A percentile compares a stretch with the other conserved stretches of the same genome.
Evolutionary conservation across 2,113 vertebrate genomes (phyloP).

Genomic region (Tragelaphus imberbis): DNA sequence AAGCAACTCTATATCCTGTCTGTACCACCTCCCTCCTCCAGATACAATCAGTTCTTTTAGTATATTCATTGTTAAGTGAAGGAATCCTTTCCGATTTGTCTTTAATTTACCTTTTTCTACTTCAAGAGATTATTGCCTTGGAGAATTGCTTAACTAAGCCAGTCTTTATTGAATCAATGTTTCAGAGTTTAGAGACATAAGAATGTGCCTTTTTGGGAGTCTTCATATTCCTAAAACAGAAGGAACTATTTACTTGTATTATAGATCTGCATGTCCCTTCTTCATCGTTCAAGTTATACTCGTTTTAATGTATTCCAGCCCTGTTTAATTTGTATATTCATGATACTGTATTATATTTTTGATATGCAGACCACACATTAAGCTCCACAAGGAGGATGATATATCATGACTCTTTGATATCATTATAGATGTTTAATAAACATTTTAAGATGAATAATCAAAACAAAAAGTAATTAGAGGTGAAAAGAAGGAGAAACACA

Average conservation of each 20-base stretch:
- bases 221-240: background rate
- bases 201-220: background rate
- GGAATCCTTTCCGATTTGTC: background rate
- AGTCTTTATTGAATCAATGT: background rate
- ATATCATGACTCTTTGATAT: background rate
- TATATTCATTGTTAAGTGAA: background rate
- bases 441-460: background rate
- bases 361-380: background rate
- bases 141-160: background rate
- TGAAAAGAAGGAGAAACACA: background rate
- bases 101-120: background rate
- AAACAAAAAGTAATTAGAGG: background rate
- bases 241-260: background rate
- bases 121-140: background rate
- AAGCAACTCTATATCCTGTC: background rate
- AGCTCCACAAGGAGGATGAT: background rate
- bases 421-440: background rate
- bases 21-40: background rate
- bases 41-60: background rate
- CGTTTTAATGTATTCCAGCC: background rate
- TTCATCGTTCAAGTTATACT: background rate
- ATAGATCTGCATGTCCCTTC: background rate
- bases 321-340: background rate
- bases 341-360: background rate
- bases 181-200: background rate